phyloP scores from a whole-genome alignment of 2,113 vertebrate genomes.

The Aspidoscelis tigris region DNA sequence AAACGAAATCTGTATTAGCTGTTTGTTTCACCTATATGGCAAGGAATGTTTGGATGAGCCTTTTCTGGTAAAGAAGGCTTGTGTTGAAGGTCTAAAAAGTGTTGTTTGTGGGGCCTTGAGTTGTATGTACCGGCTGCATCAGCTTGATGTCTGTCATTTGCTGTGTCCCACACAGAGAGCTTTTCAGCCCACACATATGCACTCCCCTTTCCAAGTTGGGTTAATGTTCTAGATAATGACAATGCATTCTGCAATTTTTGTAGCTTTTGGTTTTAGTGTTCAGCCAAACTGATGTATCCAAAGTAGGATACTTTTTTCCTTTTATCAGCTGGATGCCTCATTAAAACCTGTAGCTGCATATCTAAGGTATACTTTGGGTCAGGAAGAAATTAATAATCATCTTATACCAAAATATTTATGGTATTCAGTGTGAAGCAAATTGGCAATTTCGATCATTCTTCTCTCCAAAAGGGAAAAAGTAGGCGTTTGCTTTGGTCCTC shows the following conservation, averaged over 20 bases:
- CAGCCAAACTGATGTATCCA: slow-evolving; percentile 20
- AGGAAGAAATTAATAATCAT: background rate
- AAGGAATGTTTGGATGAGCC: background rate
- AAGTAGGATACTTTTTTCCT: background rate
- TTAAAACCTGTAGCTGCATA: background rate
- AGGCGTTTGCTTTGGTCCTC: slow-evolving; percentile 63
- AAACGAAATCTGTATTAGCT: slow-evolving; percentile 7
- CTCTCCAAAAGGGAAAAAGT: slow-evolving; percentile 64
- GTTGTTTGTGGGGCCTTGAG: slow-evolving; percentile 3
- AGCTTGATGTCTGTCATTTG: slow-evolving; percentile 42
- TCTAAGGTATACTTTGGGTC: slow-evolving; percentile 31
- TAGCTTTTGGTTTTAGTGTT: slow-evolving; percentile 45
- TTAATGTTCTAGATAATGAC: background rate
- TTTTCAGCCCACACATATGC: background rate
- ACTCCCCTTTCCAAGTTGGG: background rate
- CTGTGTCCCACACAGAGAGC: slow-evolving; percentile 54
- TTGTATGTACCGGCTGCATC: slow-evolving; percentile 39
- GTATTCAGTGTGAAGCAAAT: background rate
- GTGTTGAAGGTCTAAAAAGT: background rate
- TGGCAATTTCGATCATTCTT: slow-evolving; percentile 28
- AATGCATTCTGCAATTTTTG: background rate
- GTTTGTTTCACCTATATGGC: background rate
- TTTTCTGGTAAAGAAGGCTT: background rate
- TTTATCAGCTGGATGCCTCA: background rate
- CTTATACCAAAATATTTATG: background rate